Evolutionary conservation across 1,140 invertebrate species (phyloP).

Genomic region (Paralvinella palmiformis): DNA sequence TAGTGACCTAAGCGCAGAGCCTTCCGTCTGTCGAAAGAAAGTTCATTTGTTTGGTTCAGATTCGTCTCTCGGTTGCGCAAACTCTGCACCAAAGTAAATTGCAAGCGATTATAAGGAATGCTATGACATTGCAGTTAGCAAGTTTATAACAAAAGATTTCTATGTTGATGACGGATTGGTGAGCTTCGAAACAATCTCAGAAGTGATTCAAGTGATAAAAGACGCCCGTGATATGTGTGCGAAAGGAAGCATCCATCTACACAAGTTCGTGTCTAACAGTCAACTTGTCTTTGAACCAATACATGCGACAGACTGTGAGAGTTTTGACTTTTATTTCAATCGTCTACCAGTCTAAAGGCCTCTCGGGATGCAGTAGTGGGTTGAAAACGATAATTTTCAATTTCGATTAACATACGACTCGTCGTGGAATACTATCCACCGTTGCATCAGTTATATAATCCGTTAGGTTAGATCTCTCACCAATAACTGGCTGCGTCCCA

Average conservation of each 20-base stretch:
- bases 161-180: slow-evolving; percentile 16
- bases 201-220: slow-evolving; percentile 7
- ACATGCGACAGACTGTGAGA: too few relatives aligned
- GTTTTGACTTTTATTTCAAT: slow-evolving; percentile 12
- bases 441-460: slow-evolving; percentile 29
- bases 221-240: slow-evolving; percentile 13
- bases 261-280: slow-evolving; percentile 13
- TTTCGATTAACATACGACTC: slow-evolving; percentile 22
- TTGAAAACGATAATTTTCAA: slow-evolving; percentile 26
- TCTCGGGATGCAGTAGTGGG: slow-evolving; percentile 29
- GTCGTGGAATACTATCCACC: slow-evolving; percentile 25
- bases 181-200: neutral
- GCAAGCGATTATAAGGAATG: too few relatives aligned
- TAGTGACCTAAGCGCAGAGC: slow-evolving; percentile 13
- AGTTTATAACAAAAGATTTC: slow-evolving; percentile 25
- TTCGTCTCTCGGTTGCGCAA: too few relatives aligned
- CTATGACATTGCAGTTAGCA: too few relatives aligned
- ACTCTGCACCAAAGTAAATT: too few relatives aligned
- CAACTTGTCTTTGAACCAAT: slow-evolving; percentile 5
- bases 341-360: slow-evolving; percentile 23
- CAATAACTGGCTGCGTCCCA: too few relatives aligned
- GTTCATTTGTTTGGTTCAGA: slow-evolving; percentile 23
- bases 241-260: neutral
- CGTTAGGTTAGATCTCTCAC: too few relatives aligned
- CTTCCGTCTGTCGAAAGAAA: slow-evolving; percentile 18